These are phyloP conservation scores for Conus ventricosus DNA, from an alignment of 1,140 invertebrate genomes.

Conservation along the genomic window DNA sequence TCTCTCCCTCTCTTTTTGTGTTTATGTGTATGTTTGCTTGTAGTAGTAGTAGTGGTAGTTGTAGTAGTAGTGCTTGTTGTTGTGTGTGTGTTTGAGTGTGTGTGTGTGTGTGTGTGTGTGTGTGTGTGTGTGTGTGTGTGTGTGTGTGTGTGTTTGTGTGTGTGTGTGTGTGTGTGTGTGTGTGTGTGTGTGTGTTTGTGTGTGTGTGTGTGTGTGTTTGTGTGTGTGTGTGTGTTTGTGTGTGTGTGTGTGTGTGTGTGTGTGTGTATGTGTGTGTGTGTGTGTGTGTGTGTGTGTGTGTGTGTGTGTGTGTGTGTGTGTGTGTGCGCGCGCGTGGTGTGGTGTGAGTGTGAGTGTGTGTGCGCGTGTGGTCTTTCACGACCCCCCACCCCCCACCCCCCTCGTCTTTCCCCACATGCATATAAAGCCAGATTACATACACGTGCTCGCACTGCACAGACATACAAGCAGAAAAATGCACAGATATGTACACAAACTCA, in stretches of 20 bases:
- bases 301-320: not conserved
- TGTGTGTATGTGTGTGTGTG: slow-evolving; percentile 1
- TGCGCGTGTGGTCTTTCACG: too few relatives aligned
- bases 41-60: too few relatives aligned
- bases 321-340: not conserved
- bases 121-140: not conserved
- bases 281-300: not conserved
- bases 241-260: not conserved
- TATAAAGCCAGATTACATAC: too few relatives aligned
- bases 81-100: not conserved
- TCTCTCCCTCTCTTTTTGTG: too few relatives aligned
- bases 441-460: too few relatives aligned
- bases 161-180: slow-evolving; percentile 1
- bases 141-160: not conserved
- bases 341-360: too few relatives aligned
- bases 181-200: not conserved
- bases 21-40: too few relatives aligned
- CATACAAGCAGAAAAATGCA: too few relatives aligned
- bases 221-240: not conserved
- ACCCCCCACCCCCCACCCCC: too few relatives aligned
- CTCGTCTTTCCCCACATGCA: too few relatives aligned
- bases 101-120: not conserved
- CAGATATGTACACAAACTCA: too few relatives aligned
- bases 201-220: not conserved
- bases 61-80: too few relatives aligned